Conservation (phyloP, 2,113 vertebrate genomes). For the Smithornis capensis region DNA sequence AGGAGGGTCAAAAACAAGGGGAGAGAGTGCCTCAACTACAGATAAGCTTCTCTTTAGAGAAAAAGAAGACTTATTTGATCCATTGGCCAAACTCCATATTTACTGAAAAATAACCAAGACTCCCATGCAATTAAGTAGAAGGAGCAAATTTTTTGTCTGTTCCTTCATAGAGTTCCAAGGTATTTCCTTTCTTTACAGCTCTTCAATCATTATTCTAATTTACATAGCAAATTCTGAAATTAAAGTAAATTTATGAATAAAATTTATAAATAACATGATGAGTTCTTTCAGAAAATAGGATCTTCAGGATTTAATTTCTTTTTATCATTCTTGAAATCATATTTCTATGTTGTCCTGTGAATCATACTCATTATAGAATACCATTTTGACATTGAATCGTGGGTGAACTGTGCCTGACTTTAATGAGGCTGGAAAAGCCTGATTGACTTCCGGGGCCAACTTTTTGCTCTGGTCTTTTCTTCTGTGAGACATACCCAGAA, state of each 20-base stretch:
- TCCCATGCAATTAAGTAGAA: neutral
- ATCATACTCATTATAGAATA: neutral
- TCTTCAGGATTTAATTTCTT: neutral
- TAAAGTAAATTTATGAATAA: neutral
- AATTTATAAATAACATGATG: neutral
- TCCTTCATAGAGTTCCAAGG: neutral
- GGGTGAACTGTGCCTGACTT: neutral
- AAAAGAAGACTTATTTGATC: neutral
- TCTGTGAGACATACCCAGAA: neutral
- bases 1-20: neutral
- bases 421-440: neutral
- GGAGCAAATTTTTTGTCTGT: neutral
- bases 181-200: neutral
- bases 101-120: neutral
- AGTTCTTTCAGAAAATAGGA: neutral
- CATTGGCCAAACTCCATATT: neutral
- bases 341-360: neutral
- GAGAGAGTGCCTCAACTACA: neutral
- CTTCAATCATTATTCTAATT: neutral
- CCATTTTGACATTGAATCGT: neutral
- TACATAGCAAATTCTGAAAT: neutral
- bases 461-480: neutral
- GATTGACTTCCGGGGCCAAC: neutral
- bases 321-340: neutral
- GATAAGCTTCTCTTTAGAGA: neutral